These are phyloP conservation scores for Seira musarum DNA, from an alignment of 2,888 invertebrate genomes.

Conservation along the genomic window DNA sequence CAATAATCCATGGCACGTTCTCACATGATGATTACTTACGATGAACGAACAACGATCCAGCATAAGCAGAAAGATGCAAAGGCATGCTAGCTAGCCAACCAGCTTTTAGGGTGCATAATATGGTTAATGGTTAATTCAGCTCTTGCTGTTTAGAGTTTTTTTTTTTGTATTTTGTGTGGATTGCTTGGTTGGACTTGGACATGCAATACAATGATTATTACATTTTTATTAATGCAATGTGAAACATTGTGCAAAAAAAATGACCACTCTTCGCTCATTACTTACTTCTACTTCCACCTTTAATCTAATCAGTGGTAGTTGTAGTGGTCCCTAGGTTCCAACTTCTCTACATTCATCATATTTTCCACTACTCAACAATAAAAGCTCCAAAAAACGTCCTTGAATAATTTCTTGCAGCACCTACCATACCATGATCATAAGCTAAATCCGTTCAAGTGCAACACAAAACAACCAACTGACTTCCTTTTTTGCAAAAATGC, in stretches of 20 bases:
- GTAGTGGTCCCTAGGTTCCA: no score
- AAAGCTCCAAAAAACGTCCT: neutral
- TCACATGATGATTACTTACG: no score
- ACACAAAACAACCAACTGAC: neutral
- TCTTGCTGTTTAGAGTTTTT: neutral
- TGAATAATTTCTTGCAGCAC: slow-evolving; percentile 9
- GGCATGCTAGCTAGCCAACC: no score
- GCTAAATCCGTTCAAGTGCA: slow-evolving; percentile 1
- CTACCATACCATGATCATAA: neutral
- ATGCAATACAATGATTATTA: neutral
- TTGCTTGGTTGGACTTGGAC: no score
- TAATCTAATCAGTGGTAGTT: slow-evolving; percentile 14
- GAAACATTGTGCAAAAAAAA: slow-evolving; percentile 14
- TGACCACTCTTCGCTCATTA: neutral
- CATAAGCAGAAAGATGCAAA: neutral
- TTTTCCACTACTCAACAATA: neutral
- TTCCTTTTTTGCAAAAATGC: neutral
- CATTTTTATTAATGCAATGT: neutral
- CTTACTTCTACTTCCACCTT: neutral
- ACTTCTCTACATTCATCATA: neutral
- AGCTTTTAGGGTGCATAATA: no score
- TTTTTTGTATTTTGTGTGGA: neutral
- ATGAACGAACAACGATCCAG: no score
- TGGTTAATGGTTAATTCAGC: neutral
- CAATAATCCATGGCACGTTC: no score